These are phyloP conservation scores for Agonum fuliginosum DNA, from an alignment of 2,888 invertebrate species.

Conservation along the genomic window DNA sequence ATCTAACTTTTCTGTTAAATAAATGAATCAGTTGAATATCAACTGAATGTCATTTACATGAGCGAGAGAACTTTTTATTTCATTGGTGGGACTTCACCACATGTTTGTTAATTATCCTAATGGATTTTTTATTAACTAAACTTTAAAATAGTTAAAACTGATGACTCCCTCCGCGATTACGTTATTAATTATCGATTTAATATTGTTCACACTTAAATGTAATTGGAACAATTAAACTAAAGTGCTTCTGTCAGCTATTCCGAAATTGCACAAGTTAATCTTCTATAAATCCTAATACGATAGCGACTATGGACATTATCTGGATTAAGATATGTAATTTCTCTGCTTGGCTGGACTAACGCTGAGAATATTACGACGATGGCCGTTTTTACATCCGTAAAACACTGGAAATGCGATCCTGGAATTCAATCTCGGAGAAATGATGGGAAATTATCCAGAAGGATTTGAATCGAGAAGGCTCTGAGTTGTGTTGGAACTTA, in stretches of 20 bases:
- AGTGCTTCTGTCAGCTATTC: constrained; percentile 46
- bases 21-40: too few relatives aligned
- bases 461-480: too few relatives aligned
- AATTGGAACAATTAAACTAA: constrained; percentile 45
- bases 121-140: not conserved
- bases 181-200: constrained; percentile 43
- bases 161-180: not conserved
- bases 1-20: too few relatives aligned
- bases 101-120: too few relatives aligned
- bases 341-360: constrained; percentile 36
- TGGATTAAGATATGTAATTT: constrained; percentile 50
- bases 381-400: constrained; percentile 1
- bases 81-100: too few relatives aligned
- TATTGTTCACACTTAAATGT: constrained; percentile 49
- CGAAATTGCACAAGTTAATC: constrained; percentile 48
- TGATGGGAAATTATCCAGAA: too few relatives aligned
- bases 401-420: not conserved
- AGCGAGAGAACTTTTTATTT: too few relatives aligned
- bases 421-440: too few relatives aligned
- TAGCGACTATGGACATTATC: constrained; percentile 38
- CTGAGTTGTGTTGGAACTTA: constrained; percentile 66
- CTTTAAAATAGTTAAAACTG: too few relatives aligned
- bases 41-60: not conserved
- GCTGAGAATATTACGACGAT: constrained; percentile 6
- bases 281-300: constrained; percentile 46